A percentile compares a stretch with the other conserved stretches of the same genome.
Evolutionary conservation across 2,113 vertebrate species (phyloP).

Genomic region (Pterophyllum scalare): DNA sequence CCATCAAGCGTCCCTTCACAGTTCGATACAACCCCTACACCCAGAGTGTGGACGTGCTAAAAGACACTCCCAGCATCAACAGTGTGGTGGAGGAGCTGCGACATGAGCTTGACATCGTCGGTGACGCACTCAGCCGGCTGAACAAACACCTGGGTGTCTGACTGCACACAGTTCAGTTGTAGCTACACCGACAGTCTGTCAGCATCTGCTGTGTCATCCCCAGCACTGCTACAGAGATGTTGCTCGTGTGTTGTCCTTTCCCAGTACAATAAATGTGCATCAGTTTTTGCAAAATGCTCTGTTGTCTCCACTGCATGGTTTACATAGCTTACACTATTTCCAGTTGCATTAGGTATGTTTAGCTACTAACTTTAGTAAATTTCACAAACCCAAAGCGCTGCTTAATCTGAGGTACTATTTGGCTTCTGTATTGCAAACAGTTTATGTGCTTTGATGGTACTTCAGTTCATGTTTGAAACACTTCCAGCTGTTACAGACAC

Average conservation of each 20-base stretch:
- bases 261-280: constrained; percentile 63
- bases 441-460: constrained; percentile 30
- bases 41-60: constrained; percentile 92
- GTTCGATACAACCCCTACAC: constrained; percentile 96
- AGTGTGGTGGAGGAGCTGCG: constrained; percentile 89
- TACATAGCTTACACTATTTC: constrained; percentile 21
- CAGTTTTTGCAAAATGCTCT: constrained; percentile 27
- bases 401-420: constrained; percentile 32
- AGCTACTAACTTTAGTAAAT: constrained; percentile 23
- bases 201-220: constrained; percentile 9
- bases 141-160: constrained; percentile 87
- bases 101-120: constrained; percentile 92
- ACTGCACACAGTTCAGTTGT: constrained; percentile 21
- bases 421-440: constrained; percentile 38
- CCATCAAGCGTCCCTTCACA: constrained; percentile 95
- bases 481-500: constrained; percentile 43
- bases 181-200: constrained; percentile 6
- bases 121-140: constrained; percentile 90
- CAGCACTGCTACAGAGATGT: constrained; percentile 37
- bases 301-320: constrained; percentile 36
- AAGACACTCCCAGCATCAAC: constrained; percentile 91
- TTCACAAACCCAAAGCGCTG: constrained; percentile 63
- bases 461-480: constrained; percentile 27
- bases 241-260: constrained; percentile 47
- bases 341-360: constrained; percentile 28